Conservation (phyloP, 2,797 vertebrate genomes). For the Aldrovandia affinis region DNA sequence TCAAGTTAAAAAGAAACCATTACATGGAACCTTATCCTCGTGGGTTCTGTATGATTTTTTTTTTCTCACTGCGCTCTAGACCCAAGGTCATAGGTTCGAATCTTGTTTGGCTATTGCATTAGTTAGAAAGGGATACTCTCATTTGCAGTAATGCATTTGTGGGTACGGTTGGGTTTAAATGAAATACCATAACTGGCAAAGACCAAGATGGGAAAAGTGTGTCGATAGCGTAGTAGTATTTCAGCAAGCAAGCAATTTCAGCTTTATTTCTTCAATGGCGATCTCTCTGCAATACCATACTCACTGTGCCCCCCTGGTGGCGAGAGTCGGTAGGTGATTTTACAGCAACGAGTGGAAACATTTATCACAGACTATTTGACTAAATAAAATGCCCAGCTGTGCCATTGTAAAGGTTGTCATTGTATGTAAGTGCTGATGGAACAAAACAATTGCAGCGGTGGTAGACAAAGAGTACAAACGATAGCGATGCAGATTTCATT, state of each 20-base stretch:
- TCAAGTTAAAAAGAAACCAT: not conserved
- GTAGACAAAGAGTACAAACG: not conserved
- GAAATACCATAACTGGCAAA: not conserved
- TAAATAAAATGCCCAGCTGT: not conserved
- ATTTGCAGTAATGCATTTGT: not conserved
- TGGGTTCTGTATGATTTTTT: not conserved
- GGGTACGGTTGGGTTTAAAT: not conserved
- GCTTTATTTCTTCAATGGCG: too few species aligned
- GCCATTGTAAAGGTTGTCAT: not conserved
- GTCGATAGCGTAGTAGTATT: too few species aligned
- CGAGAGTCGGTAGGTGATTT: not conserved
- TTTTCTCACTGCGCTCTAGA: too few species aligned
- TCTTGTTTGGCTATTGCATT: not conserved
- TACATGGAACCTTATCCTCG: not conserved
- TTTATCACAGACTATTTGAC: not conserved
- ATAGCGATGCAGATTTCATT: not conserved
- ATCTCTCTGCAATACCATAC: not conserved
- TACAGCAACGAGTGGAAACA: not conserved
- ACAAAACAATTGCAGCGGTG: not conserved
- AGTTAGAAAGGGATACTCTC: not conserved
- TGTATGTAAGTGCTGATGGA: too few species aligned
- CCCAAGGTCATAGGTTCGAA: not conserved
- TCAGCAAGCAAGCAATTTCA: too few species aligned
- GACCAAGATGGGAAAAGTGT: not conserved
- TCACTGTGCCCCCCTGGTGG: constrained; percentile 22